phyloP scores from a whole-genome alignment of 2,888 invertebrate genomes.

The Ormia ochracea region DNA sequence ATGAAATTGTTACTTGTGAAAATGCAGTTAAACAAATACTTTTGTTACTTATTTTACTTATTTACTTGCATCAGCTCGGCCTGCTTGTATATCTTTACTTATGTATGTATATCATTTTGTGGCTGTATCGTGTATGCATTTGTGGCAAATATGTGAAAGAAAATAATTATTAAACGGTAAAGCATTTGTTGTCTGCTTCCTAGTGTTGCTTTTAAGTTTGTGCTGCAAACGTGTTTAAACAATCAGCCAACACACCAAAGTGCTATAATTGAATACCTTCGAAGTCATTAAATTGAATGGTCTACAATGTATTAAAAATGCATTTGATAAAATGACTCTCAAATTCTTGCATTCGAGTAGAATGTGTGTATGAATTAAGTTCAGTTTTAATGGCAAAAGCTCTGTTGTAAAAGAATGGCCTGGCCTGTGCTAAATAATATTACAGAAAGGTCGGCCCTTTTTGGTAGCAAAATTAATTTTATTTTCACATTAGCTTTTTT shows the following conservation, averaged over 20 bases:
- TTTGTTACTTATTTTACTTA: constrained; percentile 20
- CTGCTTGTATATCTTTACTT: too few relatives aligned
- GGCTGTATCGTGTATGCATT: too few relatives aligned
- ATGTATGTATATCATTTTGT: too few relatives aligned
- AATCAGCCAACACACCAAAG: constrained; percentile 29
- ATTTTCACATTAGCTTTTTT: not conserved
- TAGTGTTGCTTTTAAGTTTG: constrained; percentile 6
- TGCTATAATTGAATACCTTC: constrained; percentile 51
- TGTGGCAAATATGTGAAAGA: constrained; percentile 46
- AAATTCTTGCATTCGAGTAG: constrained; percentile 5
- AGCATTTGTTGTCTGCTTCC: not conserved
- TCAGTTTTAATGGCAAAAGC: not conserved
- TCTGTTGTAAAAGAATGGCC: not conserved
- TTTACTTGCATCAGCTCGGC: not conserved
- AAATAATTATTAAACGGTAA: constrained; percentile 44
- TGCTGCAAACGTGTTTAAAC: not conserved
- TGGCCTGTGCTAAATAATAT: constrained; percentile 1
- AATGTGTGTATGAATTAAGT: constrained; percentile 12
- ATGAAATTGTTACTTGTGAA: constrained; percentile 59
- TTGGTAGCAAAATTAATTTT: not conserved
- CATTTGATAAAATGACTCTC: constrained; percentile 39
- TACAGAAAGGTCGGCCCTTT: not conserved
- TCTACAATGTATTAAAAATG: constrained; percentile 35
- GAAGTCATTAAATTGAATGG: constrained; percentile 45
- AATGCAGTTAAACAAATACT: constrained; percentile 41